These are phyloP conservation scores for Pipistrellus nathusii DNA, from an alignment of 2,797 vertebrate species.

Conservation along the genomic window DNA sequence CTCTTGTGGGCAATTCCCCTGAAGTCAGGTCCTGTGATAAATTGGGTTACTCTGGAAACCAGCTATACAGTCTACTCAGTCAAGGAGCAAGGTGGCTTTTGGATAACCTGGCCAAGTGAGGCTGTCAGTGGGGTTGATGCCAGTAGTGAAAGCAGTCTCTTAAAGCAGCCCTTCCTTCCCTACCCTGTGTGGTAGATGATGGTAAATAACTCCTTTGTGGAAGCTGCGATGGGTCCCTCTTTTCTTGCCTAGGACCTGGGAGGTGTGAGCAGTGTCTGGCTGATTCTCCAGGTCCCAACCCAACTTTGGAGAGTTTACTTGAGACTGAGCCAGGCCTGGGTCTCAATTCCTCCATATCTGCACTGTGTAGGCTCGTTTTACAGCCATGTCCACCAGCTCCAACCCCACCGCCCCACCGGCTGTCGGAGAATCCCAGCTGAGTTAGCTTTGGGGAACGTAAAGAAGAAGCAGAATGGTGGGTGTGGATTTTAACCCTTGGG, in stretches of 20 bases:
- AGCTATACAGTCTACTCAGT: not conserved
- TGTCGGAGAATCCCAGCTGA: not conserved
- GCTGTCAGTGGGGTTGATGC: not conserved
- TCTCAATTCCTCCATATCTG: not conserved
- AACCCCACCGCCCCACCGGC: not conserved
- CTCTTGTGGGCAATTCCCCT: conserved; percentile 39
- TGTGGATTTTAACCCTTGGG: conserved; percentile 8
- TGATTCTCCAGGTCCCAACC: not conserved
- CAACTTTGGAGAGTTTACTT: not conserved
- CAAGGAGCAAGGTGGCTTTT: not conserved
- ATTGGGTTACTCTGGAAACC: not conserved
- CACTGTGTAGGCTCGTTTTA: not conserved
- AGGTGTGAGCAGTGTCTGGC: not conserved
- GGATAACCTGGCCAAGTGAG: not conserved
- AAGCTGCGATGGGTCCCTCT: not conserved
- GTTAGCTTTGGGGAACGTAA: conserved; percentile 7
- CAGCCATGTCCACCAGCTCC: fast-evolving
- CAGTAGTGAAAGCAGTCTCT: not conserved
- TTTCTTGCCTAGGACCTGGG: not conserved
- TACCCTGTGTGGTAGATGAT: not conserved
- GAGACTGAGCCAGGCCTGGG: not conserved
- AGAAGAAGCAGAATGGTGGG: not conserved
- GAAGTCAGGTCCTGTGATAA: not conserved
- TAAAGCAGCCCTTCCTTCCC: not conserved
- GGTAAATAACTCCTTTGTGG: not conserved